These are phyloP conservation scores for Peribatodes rhomboidaria DNA, from an alignment of 2,888 invertebrate species.

Conservation along the genomic window DNA sequence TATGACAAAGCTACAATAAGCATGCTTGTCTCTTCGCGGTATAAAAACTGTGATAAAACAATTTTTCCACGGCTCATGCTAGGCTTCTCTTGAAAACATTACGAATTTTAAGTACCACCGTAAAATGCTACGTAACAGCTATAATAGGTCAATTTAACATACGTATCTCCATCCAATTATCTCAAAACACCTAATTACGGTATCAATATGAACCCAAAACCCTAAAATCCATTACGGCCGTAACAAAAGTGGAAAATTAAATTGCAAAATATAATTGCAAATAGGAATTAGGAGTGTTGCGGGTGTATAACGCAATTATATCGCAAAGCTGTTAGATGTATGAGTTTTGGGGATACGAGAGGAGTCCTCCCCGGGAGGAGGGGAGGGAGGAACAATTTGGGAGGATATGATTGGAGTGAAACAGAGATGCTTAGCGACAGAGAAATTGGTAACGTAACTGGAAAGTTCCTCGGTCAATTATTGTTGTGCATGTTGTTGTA, in stretches of 20 bases:
- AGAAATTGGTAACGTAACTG: conserved; percentile 1
- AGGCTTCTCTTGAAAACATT: no score
- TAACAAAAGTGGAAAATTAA: conserved; percentile 73
- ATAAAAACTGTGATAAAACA: no score
- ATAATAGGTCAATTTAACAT: not conserved
- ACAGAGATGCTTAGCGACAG: conserved; percentile 7
- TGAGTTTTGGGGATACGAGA: conserved; percentile 48
- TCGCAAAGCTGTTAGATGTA: conserved; percentile 50
- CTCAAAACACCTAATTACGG: conserved; percentile 39
- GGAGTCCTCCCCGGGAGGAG: no score
- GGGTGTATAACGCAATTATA: conserved; percentile 64
- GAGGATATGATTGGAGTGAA: conserved; percentile 26
- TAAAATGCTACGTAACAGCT: no score
- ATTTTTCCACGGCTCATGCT: no score
- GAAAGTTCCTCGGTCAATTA: no score
- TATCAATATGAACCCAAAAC: conserved; percentile 42
- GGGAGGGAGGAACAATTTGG: conserved; percentile 33
- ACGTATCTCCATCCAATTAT: conserved; percentile 9
- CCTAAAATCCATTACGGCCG: conserved; percentile 64
- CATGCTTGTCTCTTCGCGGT: no score
- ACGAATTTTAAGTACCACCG: no score
- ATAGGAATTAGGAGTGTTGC: conserved; percentile 62
- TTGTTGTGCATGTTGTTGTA: no score
- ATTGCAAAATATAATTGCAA: conserved; percentile 72
- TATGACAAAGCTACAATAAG: no score